Percentiles rank a stretch among this genome's conserved stretches.
Conservation (phyloP, 2,888 invertebrate genomes). For the Stramonita haemastoma region DNA sequence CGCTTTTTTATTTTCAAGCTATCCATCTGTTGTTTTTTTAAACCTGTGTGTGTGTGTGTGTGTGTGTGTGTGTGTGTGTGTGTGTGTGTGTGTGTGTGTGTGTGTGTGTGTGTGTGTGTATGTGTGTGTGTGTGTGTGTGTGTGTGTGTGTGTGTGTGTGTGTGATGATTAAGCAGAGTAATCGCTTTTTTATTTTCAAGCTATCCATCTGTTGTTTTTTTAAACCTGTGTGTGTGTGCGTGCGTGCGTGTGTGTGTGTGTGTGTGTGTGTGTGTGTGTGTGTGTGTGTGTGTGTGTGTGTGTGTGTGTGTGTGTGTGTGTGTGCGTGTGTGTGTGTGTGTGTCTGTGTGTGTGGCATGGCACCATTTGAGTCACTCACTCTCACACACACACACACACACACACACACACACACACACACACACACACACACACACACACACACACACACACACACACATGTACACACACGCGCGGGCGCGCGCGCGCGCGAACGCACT, state of each 20-base stretch:
- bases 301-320: background rate
- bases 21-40: background rate
- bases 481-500: too few species aligned
- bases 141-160: background rate
- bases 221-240: too few species aligned
- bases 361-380: background rate
- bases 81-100: background rate
- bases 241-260: background rate
- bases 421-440: too few species aligned
- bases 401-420: too few species aligned
- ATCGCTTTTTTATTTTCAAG: too few species aligned
- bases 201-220: too few species aligned
- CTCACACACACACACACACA: too few species aligned
- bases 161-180: too few species aligned
- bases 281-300: background rate
- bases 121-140: background rate
- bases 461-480: too few species aligned
- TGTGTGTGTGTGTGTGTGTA: background rate
- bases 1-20: background rate
- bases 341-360: background rate
- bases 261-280: background rate
- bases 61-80: slow-evolving; percentile 1
- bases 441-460: too few species aligned
- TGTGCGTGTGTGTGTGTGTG: background rate
- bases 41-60: background rate